phyloP scores from a whole-genome alignment of 2,888 invertebrate species.

The Tiliacea aurago region DNA sequence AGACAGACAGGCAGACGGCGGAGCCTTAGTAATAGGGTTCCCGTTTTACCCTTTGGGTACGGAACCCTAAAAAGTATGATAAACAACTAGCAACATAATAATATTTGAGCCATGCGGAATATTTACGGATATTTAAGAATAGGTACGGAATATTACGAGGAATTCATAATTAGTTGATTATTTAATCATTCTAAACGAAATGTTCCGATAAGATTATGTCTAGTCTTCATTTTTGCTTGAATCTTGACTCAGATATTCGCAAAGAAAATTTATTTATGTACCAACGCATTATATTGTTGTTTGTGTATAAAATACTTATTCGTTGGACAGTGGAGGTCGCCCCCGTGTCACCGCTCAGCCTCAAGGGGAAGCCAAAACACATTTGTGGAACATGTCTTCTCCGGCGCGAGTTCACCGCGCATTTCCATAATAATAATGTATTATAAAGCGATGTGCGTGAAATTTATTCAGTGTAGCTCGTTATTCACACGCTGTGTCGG shows the following conservation, averaged over 20 bases:
- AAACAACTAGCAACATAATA: neutral
- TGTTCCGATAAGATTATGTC: neutral
- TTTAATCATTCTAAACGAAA: slow-evolving; percentile 13
- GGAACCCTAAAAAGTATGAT: too few relatives aligned
- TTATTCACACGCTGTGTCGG: slow-evolving; percentile 68
- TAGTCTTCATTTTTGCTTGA: slow-evolving; percentile 13
- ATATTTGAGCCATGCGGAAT: slow-evolving; percentile 9
- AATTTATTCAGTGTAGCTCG: slow-evolving; percentile 75
- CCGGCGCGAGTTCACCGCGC: slow-evolving; percentile 65
- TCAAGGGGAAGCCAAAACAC: slow-evolving; percentile 70
- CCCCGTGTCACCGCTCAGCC: slow-evolving; percentile 64
- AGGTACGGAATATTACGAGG: neutral
- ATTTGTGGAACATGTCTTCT: slow-evolving; percentile 64
- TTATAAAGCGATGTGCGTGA: slow-evolving; percentile 70
- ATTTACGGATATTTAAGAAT: neutral
- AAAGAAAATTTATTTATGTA: slow-evolving; percentile 19
- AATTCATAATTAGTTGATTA: slow-evolving; percentile 1
- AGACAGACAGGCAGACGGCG: too few relatives aligned
- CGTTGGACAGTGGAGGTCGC: slow-evolving; percentile 60
- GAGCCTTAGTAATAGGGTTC: too few relatives aligned
- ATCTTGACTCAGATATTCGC: slow-evolving; percentile 7
- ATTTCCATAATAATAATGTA: slow-evolving; percentile 74
- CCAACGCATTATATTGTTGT: slow-evolving; percentile 23
- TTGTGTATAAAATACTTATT: slow-evolving; percentile 48
- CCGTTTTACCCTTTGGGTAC: too few relatives aligned